Percentiles rank a stretch among this genome's conserved stretches.
Evolutionary conservation across 2,888 invertebrate species (phyloP).

Genomic region (Acholoe squamosa): DNA sequence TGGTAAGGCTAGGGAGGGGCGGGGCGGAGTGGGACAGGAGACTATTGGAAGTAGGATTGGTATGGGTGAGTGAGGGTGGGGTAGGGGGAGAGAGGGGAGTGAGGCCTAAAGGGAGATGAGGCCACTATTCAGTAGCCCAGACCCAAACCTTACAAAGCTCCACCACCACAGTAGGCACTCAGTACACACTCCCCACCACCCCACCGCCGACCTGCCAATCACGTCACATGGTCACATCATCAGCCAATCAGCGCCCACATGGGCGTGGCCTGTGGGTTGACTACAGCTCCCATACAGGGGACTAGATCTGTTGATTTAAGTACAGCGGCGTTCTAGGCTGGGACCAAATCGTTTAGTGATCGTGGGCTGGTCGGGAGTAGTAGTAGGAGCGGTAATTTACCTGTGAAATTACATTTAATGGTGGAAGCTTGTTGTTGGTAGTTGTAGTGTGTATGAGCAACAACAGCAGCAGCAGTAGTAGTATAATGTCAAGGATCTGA

Average conservation of each 20-base stretch:
- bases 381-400: constrained; percentile 30
- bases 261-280: constrained; percentile 13
- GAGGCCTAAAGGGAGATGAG: not conserved
- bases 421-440: not conserved
- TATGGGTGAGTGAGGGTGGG: not conserved
- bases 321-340: constrained; percentile 49
- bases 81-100: not conserved
- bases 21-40: too few relatives aligned
- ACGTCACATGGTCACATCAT: not conserved
- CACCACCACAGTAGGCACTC: not conserved
- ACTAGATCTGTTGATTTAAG: constrained; percentile 62
- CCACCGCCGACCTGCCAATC: constrained; percentile 20
- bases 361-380: constrained; percentile 51
- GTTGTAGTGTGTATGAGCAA: too few relatives aligned
- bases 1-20: not conserved
- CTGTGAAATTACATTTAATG: constrained; percentile 56
- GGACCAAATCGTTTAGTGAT: constrained; percentile 59
- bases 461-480: too few relatives aligned
- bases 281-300: not conserved
- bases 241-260: constrained; percentile 41
- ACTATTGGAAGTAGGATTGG: not conserved
- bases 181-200: not conserved
- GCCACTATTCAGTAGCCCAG: not conserved
- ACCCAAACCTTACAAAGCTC: not conserved
- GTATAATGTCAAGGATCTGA: too few relatives aligned